A percentile compares a stretch with the other conserved stretches of the same genome.
phyloP scores from a whole-genome alignment of 2,113 vertebrate genomes.

The Macroglossus sobrinus region DNA sequence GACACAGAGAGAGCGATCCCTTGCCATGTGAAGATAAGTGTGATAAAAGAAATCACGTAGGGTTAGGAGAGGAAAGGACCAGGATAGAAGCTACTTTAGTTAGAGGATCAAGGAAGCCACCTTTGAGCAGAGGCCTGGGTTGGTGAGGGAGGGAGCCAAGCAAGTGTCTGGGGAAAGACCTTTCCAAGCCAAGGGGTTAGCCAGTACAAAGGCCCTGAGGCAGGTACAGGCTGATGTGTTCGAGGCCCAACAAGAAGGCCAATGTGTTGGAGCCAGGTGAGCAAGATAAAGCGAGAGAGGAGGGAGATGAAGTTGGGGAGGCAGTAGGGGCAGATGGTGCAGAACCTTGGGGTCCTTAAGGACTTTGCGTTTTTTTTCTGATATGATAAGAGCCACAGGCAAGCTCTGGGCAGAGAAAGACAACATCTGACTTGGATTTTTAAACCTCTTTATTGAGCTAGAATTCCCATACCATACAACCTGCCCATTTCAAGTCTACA shows the following conservation, averaged over 20 bases:
- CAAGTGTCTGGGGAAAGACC: neutral
- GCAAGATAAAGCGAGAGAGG: too few species aligned
- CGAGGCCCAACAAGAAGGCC: neutral
- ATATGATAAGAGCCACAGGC: neutral
- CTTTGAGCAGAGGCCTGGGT: neutral
- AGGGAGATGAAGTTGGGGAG: neutral
- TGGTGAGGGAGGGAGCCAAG: neutral
- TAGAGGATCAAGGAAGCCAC: neutral
- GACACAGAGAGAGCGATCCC: neutral
- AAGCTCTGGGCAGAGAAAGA: neutral
- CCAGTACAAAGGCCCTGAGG: slow-evolving; percentile 16
- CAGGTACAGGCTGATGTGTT: neutral
- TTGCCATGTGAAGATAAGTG: neutral
- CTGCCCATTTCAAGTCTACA: neutral
- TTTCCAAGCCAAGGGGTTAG: neutral
- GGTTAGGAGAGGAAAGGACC: neutral
- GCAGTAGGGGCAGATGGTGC: neutral
- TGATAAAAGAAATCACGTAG: neutral
- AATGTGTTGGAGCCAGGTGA: neutral
- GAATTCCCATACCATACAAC: neutral
- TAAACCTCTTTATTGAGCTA: neutral
- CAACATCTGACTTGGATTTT: neutral
- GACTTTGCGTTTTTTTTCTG: neutral
- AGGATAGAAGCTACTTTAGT: neutral
- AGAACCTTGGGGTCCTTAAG: neutral